Percentiles rank a stretch among this genome's conserved stretches.
Conservation (phyloP, 2,888 invertebrate species). For the Amaurobius ferox region DNA sequence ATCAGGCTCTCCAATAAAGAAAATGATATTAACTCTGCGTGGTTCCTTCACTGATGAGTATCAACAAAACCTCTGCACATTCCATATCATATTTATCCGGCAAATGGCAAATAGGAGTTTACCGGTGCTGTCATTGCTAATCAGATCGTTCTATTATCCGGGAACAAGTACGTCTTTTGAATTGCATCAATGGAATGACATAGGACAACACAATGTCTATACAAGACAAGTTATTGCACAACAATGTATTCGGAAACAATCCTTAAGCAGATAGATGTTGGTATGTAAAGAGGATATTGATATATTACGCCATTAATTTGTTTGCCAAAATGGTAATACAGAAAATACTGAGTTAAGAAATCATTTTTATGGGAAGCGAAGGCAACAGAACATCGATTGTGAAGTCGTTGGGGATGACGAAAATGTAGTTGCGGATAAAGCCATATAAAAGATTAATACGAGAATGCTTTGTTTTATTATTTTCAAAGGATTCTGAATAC, state of each 20-base stretch:
- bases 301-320: too few relatives aligned
- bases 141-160: conserved; percentile 50
- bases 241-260: neutral
- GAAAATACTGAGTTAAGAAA: too few relatives aligned
- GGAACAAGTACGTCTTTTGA: conserved; percentile 42
- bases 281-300: too few relatives aligned
- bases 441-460: too few relatives aligned
- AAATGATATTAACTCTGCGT: conserved; percentile 15
- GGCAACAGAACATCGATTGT: too few relatives aligned
- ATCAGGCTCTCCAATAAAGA: conserved; percentile 35
- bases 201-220: conserved; percentile 28
- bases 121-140: conserved; percentile 30
- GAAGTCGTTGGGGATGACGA: too few relatives aligned
- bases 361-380: too few relatives aligned
- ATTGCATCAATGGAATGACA: conserved; percentile 23
- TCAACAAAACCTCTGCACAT: conserved; percentile 16
- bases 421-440: too few relatives aligned
- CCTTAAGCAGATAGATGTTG: too few relatives aligned
- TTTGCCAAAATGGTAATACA: too few relatives aligned
- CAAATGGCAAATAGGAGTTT: conserved; percentile 26
- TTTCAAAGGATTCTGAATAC: too few relatives aligned
- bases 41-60: conserved; percentile 7
- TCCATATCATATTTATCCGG: conserved; percentile 31
- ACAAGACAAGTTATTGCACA: conserved; percentile 21
- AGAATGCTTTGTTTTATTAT: too few relatives aligned